Base-by-base conservation (phyloP, 2,888 invertebrate species). In the Loripinus fragilis region DNA sequence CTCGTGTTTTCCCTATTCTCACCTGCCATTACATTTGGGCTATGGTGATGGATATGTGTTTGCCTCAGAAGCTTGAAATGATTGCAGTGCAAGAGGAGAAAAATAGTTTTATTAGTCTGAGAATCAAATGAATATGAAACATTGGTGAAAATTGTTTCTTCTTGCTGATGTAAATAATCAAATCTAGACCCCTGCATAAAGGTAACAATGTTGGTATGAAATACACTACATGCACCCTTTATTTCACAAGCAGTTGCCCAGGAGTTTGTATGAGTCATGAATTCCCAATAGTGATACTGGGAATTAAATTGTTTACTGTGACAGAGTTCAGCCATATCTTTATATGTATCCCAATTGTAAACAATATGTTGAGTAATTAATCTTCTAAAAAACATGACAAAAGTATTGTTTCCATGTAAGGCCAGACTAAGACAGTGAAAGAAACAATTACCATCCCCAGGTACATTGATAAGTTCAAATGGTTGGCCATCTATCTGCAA, bases 341-440 rank as follows among this genome's bases (percentile, higher is more conserved):
- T 42, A n/a, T 48, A 45, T 25, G 28, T n/a, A 30, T 45, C 48
- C 69, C 69, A 69, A 25, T 69, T 69, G 3, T 38, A 17, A 15
- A 30, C n/a, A 28, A 69, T 41, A 48, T 69, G 30, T 69, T 15
- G 5, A 45, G 23, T 23, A 20, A 68, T 41, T 1, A 41, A 17
- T 1, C 25, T 42, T 42, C 68, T 68, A n/a, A 42, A 68, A 23
- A 42, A 25, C 25, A 0, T 15, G 28, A 17, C 20, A 1, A 25
- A 2, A 17, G 42, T 25, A 20, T 2, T 25, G 45, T 42, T 28
- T 25, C 68, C 68, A 28, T 45, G 25, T 20, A 48, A 17, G n/a
- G 69, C 69, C 33, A 69, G 28, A 69, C 69, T 69, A 17, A 69
- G 69, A 30, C 69, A 69, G 28, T 41, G n/a, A 69, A 69, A 69